Evolutionary conservation across 2,113 vertebrate species (phyloP).

Genomic region (Myotis brandtii): DNA sequence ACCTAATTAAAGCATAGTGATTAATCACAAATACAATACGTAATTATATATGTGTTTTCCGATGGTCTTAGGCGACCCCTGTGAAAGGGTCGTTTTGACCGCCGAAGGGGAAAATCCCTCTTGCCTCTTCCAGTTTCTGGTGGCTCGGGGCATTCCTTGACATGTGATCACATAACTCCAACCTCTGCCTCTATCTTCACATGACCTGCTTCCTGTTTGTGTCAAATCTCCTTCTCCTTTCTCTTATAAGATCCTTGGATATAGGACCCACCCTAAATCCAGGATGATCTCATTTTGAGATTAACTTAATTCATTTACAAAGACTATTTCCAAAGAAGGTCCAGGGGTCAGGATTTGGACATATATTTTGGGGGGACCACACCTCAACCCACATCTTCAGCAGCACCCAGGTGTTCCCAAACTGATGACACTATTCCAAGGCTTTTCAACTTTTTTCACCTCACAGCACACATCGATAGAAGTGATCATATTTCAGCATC

Average conservation of each 20-base stretch:
- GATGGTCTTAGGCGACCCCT: no score
- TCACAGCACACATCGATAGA: neutral
- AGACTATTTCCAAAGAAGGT: slow-evolving; percentile 7
- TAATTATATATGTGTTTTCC: no score
- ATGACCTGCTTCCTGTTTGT: no score
- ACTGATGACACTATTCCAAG: neutral
- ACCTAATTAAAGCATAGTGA: no score
- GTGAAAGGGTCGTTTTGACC: no score
- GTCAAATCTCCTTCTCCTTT: neutral
- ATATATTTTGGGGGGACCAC: neutral
- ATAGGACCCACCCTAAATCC: neutral
- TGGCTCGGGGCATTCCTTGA: neutral
- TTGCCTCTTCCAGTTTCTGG: neutral
- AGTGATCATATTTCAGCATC: neutral
- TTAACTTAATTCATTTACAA: neutral
- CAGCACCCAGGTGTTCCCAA: neutral
- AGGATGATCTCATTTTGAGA: neutral
- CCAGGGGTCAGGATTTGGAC: neutral
- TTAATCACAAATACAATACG: no score
- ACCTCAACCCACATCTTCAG: neutral
- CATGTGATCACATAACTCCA: neutral
- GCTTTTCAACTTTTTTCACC: neutral
- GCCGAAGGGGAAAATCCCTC: neutral
- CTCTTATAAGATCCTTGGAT: neutral
- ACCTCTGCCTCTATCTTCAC: neutral